phyloP scores from a whole-genome alignment of 1,140 invertebrate genomes.

The Brachionus rubens region DNA sequence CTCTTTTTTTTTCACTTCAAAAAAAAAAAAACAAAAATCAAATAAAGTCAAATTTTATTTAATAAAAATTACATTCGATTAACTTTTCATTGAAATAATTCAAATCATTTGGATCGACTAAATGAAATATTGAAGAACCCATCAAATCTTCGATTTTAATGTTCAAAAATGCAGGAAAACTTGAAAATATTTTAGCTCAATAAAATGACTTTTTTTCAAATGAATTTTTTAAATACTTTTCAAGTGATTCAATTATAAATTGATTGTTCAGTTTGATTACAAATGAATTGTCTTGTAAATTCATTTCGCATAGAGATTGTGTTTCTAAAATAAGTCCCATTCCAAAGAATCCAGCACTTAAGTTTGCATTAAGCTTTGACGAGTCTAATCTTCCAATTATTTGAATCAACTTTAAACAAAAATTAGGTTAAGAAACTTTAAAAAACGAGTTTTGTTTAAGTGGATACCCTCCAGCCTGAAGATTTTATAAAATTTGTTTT shows the following conservation, averaged over 20 bases:
- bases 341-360: slow-evolving; percentile 20
- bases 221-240: background rate
- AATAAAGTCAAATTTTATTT: background rate
- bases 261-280: slow-evolving; percentile 1
- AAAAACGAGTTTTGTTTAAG: background rate
- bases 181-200: background rate
- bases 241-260: slow-evolving; percentile 5
- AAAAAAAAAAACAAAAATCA: background rate
- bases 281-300: background rate
- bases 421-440: too few species aligned
- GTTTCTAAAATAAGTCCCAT: background rate
- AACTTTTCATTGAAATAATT: background rate
- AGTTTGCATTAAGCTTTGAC: background rate
- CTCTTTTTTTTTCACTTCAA: slow-evolving; percentile 11
- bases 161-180: background rate
- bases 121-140: slow-evolving; percentile 18
- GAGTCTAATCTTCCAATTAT: slow-evolving; percentile 5
- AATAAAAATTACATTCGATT: background rate
- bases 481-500: slow-evolving; percentile 15
- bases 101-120: slow-evolving; percentile 1
- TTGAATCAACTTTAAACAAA: slow-evolving; percentile 16
- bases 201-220: background rate
- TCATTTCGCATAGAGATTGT: slow-evolving; percentile 9
- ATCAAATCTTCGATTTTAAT: background rate
- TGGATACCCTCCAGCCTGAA: background rate